Evolutionary conservation across 1,140 invertebrate species (phyloP).

Genomic region (Colletes latitarsis): DNA sequence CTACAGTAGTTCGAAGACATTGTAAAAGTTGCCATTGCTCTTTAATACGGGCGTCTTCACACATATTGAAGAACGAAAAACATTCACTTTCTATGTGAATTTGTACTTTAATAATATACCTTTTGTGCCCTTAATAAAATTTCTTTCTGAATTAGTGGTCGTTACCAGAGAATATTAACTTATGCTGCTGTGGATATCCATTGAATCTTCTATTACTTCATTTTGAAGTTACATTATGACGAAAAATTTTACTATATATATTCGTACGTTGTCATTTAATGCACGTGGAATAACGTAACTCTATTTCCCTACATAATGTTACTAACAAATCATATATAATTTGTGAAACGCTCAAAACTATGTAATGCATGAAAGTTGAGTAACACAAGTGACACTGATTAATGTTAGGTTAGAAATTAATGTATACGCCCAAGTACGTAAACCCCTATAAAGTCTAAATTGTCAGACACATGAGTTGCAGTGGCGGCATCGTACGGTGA

Average conservation of each 20-base stretch:
- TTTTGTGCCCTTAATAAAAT: not conserved
- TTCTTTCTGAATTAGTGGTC: not conserved
- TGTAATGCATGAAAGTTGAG: conserved; percentile 9
- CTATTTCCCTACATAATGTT: conserved; percentile 8
- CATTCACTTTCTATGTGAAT: conserved; percentile 15
- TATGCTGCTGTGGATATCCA: not conserved
- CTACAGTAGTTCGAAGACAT: conserved; percentile 83
- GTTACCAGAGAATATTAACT: not conserved
- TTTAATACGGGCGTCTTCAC: conserved; percentile 60
- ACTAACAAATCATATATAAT: conserved; percentile 4
- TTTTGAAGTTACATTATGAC: conserved; percentile 26
- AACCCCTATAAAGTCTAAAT: not conserved
- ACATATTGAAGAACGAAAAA: conserved; percentile 45
- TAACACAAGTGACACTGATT: conserved; percentile 34
- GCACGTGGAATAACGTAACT: conserved; percentile 1
- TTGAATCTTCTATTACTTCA: not conserved
- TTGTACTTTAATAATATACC: not conserved
- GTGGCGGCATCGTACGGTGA: conserved; percentile 9
- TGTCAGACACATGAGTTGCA: not conserved
- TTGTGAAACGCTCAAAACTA: not conserved
- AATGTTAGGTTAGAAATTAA: conserved; percentile 39
- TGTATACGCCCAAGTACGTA: conserved; percentile 4
- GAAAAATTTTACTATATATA: conserved; percentile 5
- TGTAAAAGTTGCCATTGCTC: conserved; percentile 80
- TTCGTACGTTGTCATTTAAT: conserved; percentile 8